Base-by-base conservation (phyloP, 2,888 invertebrate genomes). In the Drosophila demipolita region DNA sequence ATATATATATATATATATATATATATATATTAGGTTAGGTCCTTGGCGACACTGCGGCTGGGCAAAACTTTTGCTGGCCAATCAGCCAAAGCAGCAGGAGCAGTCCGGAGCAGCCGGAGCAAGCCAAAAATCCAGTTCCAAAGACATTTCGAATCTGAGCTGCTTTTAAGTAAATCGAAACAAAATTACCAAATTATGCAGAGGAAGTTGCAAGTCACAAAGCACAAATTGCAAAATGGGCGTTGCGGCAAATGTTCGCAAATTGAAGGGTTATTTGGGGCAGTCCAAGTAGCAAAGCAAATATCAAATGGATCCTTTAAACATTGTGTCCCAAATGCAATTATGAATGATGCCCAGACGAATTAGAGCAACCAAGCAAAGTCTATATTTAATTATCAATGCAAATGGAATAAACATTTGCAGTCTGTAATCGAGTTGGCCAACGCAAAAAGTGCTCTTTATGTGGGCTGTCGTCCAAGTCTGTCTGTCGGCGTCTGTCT, bases 391-490 rank as follows among this genome's bases (percentile, higher is more conserved):
- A 89, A 89, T 84, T 84, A 89, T 78, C 84, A 84, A 83, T 89
- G 87, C 81, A 84, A 89, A 89, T 84, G 81, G 69, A 78, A 84
- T 89, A 76, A 84, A 83, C 87, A 88, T 86, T 88, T 83, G 75
- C 69, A 76, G 81, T 55, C 78, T 74, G 67, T 78, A 80, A 80
- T 86, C 71, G 65, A 83, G 75, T 86, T 86, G 72, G 72, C 36
- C 45, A 61, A 53, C 42, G n/a, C 52, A 75, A 66, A 60, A 60
- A 53, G 45, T 23, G 62, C 12, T 38, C 59, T 60, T 60, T 33
- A 62, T 66, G 49, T 33, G 54, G 26, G 12, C n/a, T 26, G 45
- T 38, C 11, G 12, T 12, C 35, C 4, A 4, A 38, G 17, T 32
- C 42, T 23, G 29, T 11, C n/a, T 0, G 8, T n/a, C n/a, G n/a